Percentiles rank a stretch among this genome's conserved stretches.
phyloP scores from a whole-genome alignment of 2,797 vertebrate species.

The Octomys mimax region DNA sequence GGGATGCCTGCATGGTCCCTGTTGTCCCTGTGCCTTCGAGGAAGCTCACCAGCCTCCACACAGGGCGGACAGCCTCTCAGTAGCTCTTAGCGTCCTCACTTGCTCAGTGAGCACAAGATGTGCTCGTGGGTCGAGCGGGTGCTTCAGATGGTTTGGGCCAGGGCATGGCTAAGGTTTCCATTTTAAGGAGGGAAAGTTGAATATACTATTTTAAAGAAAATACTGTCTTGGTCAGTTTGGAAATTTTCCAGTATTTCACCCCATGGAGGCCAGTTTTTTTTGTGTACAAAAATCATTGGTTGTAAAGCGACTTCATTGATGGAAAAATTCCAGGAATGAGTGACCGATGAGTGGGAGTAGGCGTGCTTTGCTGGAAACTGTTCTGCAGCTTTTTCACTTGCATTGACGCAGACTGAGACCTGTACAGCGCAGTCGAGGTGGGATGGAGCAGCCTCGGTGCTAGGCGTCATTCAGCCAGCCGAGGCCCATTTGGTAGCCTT shows the following conservation, averaged over 20 bases:
- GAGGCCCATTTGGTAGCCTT: neutral
- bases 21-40: slow-evolving; percentile 87
- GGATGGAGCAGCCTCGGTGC: neutral
- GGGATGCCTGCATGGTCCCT: slow-evolving; percentile 83
- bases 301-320: neutral
- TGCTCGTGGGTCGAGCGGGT: slow-evolving; percentile 81
- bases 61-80: slow-evolving; percentile 87
- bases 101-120: slow-evolving; percentile 82
- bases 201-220: slow-evolving; percentile 27
- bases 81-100: slow-evolving; percentile 83
- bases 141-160: slow-evolving; percentile 72
- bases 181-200: slow-evolving; percentile 58
- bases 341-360: no score
- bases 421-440: neutral
- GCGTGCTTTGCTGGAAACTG: neutral
- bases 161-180: neutral
- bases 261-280: neutral
- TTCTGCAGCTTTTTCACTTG: neutral
- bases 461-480: neutral
- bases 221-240: slow-evolving; percentile 3
- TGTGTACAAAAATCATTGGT: neutral
- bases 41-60: slow-evolving; percentile 82
- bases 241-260: neutral
- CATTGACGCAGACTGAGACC: neutral
- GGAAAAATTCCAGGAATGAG: neutral